A percentile compares a stretch with the other conserved stretches of the same genome.
These are phyloP conservation scores for Melinopterus prodromus DNA, from an alignment of 2,888 invertebrate species.

Conservation along the genomic window DNA sequence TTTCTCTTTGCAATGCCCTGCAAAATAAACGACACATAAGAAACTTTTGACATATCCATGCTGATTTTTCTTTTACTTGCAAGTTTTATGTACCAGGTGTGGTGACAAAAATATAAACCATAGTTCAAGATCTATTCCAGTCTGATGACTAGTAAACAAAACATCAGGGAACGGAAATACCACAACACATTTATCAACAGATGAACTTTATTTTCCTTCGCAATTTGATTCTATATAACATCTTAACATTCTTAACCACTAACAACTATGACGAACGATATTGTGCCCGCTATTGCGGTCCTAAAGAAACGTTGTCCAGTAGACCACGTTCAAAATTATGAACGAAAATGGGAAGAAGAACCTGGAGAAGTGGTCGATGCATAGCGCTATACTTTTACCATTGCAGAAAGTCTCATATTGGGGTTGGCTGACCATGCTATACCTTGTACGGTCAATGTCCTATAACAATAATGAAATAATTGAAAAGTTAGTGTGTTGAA, in stretches of 20 bases:
- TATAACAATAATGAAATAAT: slow-evolving; percentile 48
- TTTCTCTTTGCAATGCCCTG: too few species aligned
- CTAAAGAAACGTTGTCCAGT: slow-evolving; percentile 84
- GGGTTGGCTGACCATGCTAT: slow-evolving; percentile 66
- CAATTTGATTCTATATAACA: background rate
- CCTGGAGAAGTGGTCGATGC: slow-evolving; percentile 87
- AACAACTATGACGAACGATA: background rate
- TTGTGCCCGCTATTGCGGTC: background rate
- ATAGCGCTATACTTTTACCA: slow-evolving; percentile 80
- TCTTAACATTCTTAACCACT: background rate
- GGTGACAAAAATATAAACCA: too few species aligned
- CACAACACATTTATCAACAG: background rate
- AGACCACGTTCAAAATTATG: slow-evolving; percentile 87
- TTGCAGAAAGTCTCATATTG: slow-evolving; percentile 88
- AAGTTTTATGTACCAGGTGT: too few species aligned
- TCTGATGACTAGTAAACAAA: background rate
- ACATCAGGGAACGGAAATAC: background rate
- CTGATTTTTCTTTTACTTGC: too few species aligned
- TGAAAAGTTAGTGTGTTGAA: background rate
- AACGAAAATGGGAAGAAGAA: slow-evolving; percentile 92
- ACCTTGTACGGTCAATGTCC: slow-evolving; percentile 68
- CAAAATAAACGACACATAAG: too few species aligned
- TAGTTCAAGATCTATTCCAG: too few species aligned
- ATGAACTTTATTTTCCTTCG: background rate
- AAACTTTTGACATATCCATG: too few species aligned